These are phyloP conservation scores for Penaeus vannamei DNA, from an alignment of 1,140 invertebrate genomes.

Conservation along the genomic window DNA sequence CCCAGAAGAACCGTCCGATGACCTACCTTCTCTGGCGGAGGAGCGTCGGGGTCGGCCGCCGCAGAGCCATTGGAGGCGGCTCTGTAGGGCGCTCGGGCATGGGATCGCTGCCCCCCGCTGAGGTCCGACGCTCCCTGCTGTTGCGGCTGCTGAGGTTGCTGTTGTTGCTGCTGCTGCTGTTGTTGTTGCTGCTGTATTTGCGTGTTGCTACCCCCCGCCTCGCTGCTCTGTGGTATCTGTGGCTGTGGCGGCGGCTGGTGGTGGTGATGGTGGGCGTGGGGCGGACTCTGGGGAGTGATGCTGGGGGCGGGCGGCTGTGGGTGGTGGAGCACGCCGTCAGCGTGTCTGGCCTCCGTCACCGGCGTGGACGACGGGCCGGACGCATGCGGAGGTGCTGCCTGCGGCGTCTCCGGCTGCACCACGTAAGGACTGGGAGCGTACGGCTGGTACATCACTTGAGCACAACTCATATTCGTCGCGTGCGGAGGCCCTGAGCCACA, in stretches of 20 bases:
- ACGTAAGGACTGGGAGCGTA: constrained; percentile 55
- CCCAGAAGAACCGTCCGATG: neutral
- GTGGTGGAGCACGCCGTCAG: constrained; percentile 19
- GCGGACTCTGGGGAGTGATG: constrained; percentile 27
- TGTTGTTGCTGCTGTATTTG: constrained; percentile 20
- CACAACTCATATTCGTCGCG: constrained; percentile 53
- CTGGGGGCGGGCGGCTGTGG: neutral
- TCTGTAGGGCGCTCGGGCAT: constrained; percentile 44
- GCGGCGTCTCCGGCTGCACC: constrained; percentile 47
- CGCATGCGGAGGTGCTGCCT: constrained; percentile 30
- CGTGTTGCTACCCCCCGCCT: neutral
- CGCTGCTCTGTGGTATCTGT: constrained; percentile 6
- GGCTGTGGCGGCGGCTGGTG: constrained; percentile 27
- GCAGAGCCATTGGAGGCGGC: constrained; percentile 34
- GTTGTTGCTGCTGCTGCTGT: constrained; percentile 18
- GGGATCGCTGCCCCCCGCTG: constrained; percentile 28
- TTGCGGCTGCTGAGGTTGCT: neutral
- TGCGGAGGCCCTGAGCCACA: constrained; percentile 1
- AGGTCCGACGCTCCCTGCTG: constrained; percentile 1
- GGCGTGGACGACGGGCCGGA: constrained; percentile 39
- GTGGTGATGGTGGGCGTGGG: constrained; percentile 41
- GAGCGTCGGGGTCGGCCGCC: constrained; percentile 37
- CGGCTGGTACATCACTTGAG: constrained; percentile 58
- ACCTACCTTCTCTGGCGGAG: constrained; percentile 51
- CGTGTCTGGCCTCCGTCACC: constrained; percentile 38